Evolutionary conservation across 2,113 vertebrate genomes (phyloP), one percentile per base, ranked within the genome.

Genomic region (Pitta sordida): DNA sequence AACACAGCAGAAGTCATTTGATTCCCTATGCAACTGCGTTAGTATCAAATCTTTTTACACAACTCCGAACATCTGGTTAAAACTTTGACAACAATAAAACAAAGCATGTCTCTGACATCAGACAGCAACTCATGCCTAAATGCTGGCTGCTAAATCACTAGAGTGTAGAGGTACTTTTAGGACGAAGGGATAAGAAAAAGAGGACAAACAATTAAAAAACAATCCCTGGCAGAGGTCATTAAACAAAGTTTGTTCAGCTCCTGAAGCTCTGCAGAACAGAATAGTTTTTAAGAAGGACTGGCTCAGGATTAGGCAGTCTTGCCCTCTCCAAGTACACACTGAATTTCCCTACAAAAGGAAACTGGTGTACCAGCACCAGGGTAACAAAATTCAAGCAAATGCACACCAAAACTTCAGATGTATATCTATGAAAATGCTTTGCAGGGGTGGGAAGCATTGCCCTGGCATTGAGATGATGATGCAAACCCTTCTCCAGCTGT

Each of bases 391-490:
- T 18, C 36, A 69, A 70, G 41, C 13, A 67, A 60, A 80, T 29
- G 14, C 20, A 59, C 58, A 7, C 18, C 3, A 0, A 13, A 43
- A 13, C 15, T 75, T 75, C 43, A 15, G 34, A 62, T 37, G 22
- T 37, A 15, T 12, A 21, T 0, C 0, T 18, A 37, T 2, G 22
- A 68, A 74, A 68, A 62, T n/a, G 16, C 19, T 55, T 17, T 20
- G 41, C 39, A 59, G 52, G 46, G 30, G 10, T 20, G 6, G 53
- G 46, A 74, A 67, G 39, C 2, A 1, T 46, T 32, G 23, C 20
- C 39, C 39, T 34, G 19, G 34, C 30, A 53, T 29, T 1, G 0
- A 46, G 16, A 8, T 24, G 20, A 20, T 36, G 67, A 64, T 19
- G 37, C 27, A 78, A 49, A 63, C 49, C 41, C 17, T 77, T 37